Conservation (phyloP, 2,888 invertebrate species). For the Tillus elongatus region DNA sequence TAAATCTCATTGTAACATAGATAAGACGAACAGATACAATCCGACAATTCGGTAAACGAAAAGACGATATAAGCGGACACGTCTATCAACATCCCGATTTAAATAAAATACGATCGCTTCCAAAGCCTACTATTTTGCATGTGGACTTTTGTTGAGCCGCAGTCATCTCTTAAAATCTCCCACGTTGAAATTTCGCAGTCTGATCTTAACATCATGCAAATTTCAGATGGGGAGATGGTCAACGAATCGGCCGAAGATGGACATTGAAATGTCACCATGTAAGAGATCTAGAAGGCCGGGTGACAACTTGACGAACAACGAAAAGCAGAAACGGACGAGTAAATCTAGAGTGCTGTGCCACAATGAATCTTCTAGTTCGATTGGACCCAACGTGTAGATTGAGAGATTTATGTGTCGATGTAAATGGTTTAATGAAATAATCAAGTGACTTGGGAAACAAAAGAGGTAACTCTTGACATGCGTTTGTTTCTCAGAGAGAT, state of each 20-base stretch:
- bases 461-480: too few relatives aligned
- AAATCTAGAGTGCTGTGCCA: not conserved
- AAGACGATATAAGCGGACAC: constrained; percentile 35
- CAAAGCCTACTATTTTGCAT: constrained; percentile 31
- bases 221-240: constrained; percentile 19
- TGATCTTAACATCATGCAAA: constrained; percentile 34
- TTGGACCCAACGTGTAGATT: too few relatives aligned
- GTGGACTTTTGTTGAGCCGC: constrained; percentile 25
- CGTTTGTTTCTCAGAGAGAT: too few relatives aligned
- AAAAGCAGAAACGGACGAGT: constrained; percentile 17
- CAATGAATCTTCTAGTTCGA: too few relatives aligned
- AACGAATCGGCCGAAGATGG: constrained; percentile 24
- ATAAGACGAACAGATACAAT: constrained; percentile 34
- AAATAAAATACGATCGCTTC: constrained; percentile 35
- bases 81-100: constrained; percentile 36
- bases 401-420: too few relatives aligned
- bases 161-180: constrained; percentile 34
- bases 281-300: constrained; percentile 22
- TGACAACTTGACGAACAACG: constrained; percentile 34
- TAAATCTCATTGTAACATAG: constrained; percentile 35
- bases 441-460: too few relatives aligned
- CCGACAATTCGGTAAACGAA: constrained; percentile 32
- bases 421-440: too few relatives aligned
- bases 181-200: constrained; percentile 32
- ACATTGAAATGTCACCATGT: constrained; percentile 31